A percentile compares a stretch with the other conserved stretches of the same genome.
Evolutionary conservation across 2,888 invertebrate species (phyloP).

Genomic region (Eucera pruinosa): DNA sequence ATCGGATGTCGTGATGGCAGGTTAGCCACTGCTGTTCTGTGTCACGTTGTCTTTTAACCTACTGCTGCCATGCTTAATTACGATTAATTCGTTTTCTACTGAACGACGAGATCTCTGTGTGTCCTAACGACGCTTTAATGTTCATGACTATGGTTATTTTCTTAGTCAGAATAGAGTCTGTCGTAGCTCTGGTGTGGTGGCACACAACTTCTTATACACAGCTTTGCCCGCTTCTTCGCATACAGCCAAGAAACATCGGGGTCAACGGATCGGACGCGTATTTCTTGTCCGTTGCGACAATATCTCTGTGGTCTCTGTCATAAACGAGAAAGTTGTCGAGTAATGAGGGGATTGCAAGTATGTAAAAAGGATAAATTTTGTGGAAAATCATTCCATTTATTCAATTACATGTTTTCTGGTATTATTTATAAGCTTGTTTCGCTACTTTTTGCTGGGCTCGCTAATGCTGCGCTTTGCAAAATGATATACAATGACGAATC

Average conservation of each 20-base stretch:
- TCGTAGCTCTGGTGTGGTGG: background rate
- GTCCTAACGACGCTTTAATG: background rate
- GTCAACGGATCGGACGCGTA: constrained; percentile 29
- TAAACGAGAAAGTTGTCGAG: constrained; percentile 4
- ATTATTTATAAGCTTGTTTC: constrained; percentile 13
- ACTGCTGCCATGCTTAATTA: constrained; percentile 48
- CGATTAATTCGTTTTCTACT: constrained; percentile 35
- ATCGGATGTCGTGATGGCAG: constrained; percentile 66
- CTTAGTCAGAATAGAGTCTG: background rate
- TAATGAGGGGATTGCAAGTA: background rate
- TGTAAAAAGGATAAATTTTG: constrained; percentile 7
- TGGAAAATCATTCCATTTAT: constrained; percentile 19
- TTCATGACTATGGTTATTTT: background rate
- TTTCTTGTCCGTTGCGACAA: constrained; percentile 1
- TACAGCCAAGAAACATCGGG: constrained; percentile 36
- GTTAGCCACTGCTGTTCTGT: constrained; percentile 52
- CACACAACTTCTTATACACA: no score
- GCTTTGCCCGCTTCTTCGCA: background rate
- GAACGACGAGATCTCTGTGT: background rate
- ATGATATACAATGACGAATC: background rate
- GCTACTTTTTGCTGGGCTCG: background rate
- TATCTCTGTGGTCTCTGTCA: background rate
- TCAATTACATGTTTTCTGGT: constrained; percentile 12
- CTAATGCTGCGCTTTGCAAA: background rate
- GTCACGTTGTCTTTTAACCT: constrained; percentile 57